Evolutionary conservation across 2,797 vertebrate species (phyloP), one percentile per base, ranked within the genome.

Genomic region (Spondyliosoma cantharus): DNA sequence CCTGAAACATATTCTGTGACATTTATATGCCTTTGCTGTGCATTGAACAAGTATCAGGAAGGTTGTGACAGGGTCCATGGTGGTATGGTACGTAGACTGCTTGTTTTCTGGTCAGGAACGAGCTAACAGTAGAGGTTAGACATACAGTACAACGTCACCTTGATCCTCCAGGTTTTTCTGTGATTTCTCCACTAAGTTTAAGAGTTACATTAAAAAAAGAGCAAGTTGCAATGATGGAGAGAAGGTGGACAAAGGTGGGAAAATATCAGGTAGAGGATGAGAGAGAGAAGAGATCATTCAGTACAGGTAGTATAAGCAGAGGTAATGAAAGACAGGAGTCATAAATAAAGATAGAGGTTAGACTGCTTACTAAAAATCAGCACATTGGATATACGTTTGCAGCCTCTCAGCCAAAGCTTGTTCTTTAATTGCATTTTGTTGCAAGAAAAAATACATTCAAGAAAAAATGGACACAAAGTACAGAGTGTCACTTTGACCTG

Each of bases 141-240:
- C 95, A 96, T 94, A 97, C 95, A 96, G 93, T 95, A 94, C 91
- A 96, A 76, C 63, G 3, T 98, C 96, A 98, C 96, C 96, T 98
- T 96, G 92, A 27, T 97, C 96, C 96, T 96, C 96, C 89, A 95
- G 95, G 95, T 96, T 86, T 89, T 89, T 92, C 87, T 89, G 86
- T 92, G 87, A 82, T 90, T 91, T 97, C 93, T 98, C 96, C 96
- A 95, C 96, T 96, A 96, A 96, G 92, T 96, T 37, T 11, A 93
- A 93, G 59, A 95, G 89, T 93, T 94, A 90, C 93, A 95, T 52
- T 66, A 67, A 64, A 57, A 69, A 56, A 80, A 69, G 12, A 59
- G 71, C 15, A 80, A 46, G 78, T 85, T 56, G 43, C 54, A 78
- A 80, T 60, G 76, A 81, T 63, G 83, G 93, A 95, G 50, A 84